Percentiles rank a stretch among this genome's conserved stretches.
phyloP scores from a whole-genome alignment of 2,888 invertebrate species.

The Tiphia femorata region DNA sequence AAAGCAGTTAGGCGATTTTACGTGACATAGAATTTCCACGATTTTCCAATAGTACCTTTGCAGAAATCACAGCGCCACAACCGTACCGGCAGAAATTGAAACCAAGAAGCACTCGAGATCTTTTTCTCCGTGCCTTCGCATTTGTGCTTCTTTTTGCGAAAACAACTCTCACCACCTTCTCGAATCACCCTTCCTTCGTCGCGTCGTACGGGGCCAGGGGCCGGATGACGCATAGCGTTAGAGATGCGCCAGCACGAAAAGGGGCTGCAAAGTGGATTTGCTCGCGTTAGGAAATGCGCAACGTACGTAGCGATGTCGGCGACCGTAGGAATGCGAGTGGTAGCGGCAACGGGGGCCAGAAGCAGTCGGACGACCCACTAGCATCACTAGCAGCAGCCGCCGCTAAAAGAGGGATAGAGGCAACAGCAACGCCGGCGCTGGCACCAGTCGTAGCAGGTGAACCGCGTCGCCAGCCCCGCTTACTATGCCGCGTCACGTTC shows the following conservation, averaged over 20 bases:
- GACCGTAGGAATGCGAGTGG: neutral
- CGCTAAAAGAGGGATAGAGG: neutral
- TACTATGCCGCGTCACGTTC: conserved; percentile 42
- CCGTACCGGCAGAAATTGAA: too few relatives aligned
- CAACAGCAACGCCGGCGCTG: neutral
- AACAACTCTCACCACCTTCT: too few relatives aligned
- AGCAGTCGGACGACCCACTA: too few relatives aligned
- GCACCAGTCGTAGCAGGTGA: conserved; percentile 3
- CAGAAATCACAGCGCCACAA: too few relatives aligned
- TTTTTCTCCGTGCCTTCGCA: too few relatives aligned
- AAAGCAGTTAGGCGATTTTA: too few relatives aligned
- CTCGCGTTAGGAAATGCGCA: conserved; percentile 42
- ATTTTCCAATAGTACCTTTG: too few relatives aligned
- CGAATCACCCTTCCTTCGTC: too few relatives aligned
- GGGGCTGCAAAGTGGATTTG: conserved; percentile 47
- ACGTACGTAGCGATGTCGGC: conserved; percentile 8
- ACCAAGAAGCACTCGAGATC: too few relatives aligned
- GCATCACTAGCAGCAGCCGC: neutral
- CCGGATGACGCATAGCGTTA: conserved; percentile 45
- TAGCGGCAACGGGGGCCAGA: neutral
- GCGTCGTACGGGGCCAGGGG: too few relatives aligned
- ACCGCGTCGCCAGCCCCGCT: conserved; percentile 27
- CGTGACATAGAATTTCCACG: too few relatives aligned
- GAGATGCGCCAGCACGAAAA: conserved; percentile 41
- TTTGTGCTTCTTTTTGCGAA: too few relatives aligned